Evolutionary conservation across 2,113 vertebrate genomes (phyloP).

Genomic region (Pelodiscus sinensis): DNA sequence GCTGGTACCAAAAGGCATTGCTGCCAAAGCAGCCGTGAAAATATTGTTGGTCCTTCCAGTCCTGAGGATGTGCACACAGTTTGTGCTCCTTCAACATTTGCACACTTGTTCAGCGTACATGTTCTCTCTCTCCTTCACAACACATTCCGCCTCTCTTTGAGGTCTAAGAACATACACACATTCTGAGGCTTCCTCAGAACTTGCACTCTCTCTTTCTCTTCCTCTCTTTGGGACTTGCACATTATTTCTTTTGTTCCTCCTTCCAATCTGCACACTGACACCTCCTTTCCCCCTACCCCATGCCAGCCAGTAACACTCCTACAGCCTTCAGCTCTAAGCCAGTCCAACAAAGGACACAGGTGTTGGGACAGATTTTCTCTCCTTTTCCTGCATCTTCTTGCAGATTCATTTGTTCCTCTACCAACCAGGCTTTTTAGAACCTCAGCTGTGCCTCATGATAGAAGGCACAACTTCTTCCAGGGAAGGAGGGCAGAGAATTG

Average conservation of each 20-base stretch:
- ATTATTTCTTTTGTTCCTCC: neutral
- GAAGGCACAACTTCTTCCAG: conserved; percentile 24
- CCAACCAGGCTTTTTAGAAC: neutral
- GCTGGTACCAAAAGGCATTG: neutral
- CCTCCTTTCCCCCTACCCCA: neutral
- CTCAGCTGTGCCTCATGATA: neutral
- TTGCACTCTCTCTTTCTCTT: neutral
- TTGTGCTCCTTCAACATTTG: neutral
- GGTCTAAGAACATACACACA: neutral
- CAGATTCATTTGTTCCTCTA: neutral
- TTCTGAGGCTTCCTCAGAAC: neutral
- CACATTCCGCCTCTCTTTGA: neutral
- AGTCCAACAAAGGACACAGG: neutral
- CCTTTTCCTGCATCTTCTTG: conserved; percentile 8
- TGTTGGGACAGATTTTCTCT: neutral
- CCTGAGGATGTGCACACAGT: neutral
- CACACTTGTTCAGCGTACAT: neutral
- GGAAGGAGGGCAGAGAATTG: conserved; percentile 47
- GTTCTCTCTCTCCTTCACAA: neutral
- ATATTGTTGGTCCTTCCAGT: neutral
- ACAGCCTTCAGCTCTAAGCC: neutral
- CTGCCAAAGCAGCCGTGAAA: neutral
- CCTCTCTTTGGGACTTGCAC: neutral
- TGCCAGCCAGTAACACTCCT: neutral
- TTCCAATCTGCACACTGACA: neutral